A percentile compares a stretch with the other conserved stretches of the same genome.
phyloP scores from a whole-genome alignment of 2,797 vertebrate species.

The Echiichthys vipera region DNA sequence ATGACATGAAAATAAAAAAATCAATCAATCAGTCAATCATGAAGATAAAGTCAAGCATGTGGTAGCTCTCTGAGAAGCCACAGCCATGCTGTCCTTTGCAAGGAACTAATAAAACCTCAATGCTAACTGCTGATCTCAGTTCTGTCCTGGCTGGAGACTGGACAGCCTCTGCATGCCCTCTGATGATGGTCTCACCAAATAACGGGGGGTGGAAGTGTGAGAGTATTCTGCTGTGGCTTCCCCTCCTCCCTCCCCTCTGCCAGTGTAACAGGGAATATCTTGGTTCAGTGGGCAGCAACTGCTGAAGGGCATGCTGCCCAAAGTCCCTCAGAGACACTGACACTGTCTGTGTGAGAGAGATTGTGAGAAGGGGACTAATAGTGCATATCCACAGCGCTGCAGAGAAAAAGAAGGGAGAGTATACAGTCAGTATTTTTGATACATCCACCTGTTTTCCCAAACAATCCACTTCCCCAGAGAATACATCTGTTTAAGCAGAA shows the following conservation, averaged over 20 bases:
- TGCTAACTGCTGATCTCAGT: slow-evolving; percentile 33
- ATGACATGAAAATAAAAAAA: too few species aligned
- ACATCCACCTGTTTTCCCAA: slow-evolving; percentile 53
- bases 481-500: slow-evolving; percentile 32
- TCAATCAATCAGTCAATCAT: too few species aligned
- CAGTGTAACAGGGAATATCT: slow-evolving; percentile 52
- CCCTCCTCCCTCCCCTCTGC: slow-evolving; percentile 24
- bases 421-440: slow-evolving; percentile 36
- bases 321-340: slow-evolving; percentile 49
- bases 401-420: slow-evolving; percentile 11
- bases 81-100: slow-evolving; percentile 8
- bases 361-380: slow-evolving; percentile 10
- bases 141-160: slow-evolving; percentile 30
- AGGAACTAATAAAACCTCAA: slow-evolving; percentile 33
- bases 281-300: slow-evolving; percentile 58
- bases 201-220: slow-evolving; percentile 28
- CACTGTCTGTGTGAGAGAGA: slow-evolving; percentile 28
- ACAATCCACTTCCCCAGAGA: slow-evolving; percentile 39
- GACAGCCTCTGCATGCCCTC: slow-evolving; percentile 15
- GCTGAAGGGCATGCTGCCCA: slow-evolving; percentile 65
- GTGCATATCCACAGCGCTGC: slow-evolving; percentile 34
- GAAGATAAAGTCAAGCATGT: not conserved
- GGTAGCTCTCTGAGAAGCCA: not conserved
- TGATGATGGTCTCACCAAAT: slow-evolving; percentile 37
- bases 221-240: slow-evolving; percentile 28